These are phyloP conservation scores for Caenorhabditis sp. DNA, from an alignment of 2,888 invertebrate species.

Conservation along the genomic window DNA sequence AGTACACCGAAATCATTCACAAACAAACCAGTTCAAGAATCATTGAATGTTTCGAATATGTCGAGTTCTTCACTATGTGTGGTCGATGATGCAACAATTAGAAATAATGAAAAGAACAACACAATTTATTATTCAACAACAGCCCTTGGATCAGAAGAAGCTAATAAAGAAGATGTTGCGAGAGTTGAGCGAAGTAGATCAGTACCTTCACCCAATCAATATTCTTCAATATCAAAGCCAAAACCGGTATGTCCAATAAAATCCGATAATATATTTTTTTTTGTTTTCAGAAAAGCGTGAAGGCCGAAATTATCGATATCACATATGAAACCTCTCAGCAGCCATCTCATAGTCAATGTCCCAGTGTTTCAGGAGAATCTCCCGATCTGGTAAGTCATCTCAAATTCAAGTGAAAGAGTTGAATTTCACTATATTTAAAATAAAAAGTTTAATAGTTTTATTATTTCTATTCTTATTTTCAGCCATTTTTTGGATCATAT, in stretches of 20 bases:
- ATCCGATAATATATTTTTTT: neutral
- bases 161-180: neutral
- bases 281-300: neutral
- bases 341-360: neutral
- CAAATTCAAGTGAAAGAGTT: neutral
- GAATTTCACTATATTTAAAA: neutral
- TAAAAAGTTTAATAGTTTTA: neutral
- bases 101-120: neutral
- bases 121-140: neutral
- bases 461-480: neutral
- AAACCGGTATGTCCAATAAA: neutral
- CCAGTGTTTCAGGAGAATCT: neutral
- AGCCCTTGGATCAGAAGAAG: neutral
- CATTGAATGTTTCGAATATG: neutral
- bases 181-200: neutral
- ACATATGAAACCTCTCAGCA: neutral
- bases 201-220: neutral
- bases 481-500: neutral
- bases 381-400: neutral
- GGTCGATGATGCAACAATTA: neutral
- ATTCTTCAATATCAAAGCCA: neutral
- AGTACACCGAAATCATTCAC: constrained; percentile 3
- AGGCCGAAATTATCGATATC: neutral
- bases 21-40: neutral
- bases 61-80: neutral